phyloP scores from a whole-genome alignment of 2,113 vertebrate species.

The Corvus hawaiiensis region DNA sequence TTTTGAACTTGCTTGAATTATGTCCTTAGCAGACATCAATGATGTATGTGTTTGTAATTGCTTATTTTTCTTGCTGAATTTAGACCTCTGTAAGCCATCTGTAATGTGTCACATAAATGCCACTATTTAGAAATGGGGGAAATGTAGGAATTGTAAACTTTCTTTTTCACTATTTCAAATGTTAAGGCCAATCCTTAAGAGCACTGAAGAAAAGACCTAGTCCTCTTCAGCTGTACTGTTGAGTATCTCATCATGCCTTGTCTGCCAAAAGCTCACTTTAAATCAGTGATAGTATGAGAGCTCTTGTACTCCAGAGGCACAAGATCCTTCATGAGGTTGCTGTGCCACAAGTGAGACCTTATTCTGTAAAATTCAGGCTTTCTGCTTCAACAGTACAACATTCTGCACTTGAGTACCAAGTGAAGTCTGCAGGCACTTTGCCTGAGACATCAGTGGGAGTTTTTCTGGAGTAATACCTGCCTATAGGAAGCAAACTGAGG shows the following conservation, averaged over 20 bases:
- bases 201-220: background rate
- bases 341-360: background rate
- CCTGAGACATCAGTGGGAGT: background rate
- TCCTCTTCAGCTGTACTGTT: background rate
- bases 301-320: background rate
- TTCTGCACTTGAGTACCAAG: background rate
- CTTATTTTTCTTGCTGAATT: slow-evolving; percentile 36
- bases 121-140: background rate
- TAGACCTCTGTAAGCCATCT: background rate
- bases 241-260: background rate
- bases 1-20: slow-evolving; percentile 43
- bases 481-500: background rate
- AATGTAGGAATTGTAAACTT: background rate
- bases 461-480: background rate
- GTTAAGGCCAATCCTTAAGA: background rate
- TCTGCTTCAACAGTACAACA: background rate
- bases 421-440: background rate
- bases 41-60: slow-evolving; percentile 48
- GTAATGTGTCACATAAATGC: background rate
- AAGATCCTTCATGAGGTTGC: background rate
- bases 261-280: background rate
- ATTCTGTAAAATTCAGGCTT: background rate
- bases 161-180: background rate
- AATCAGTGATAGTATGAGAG: background rate
- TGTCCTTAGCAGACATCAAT: background rate